Evolutionary conservation across 1,140 invertebrate species (phyloP).

Genomic region (Portunus trituberculatus): DNA sequence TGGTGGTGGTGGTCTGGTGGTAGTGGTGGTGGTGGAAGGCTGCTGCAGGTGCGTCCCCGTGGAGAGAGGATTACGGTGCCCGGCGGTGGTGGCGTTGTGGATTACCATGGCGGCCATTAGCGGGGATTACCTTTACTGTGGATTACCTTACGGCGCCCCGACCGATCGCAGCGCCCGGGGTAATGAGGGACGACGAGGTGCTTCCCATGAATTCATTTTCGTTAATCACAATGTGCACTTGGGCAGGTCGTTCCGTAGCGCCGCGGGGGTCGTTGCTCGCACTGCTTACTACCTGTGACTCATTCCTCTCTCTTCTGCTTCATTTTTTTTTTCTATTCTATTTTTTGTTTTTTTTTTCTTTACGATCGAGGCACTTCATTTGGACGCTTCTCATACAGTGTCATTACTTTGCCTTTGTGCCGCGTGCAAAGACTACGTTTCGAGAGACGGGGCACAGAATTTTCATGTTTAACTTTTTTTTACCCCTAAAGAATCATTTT

Average conservation of each 20-base stretch:
- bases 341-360: background rate
- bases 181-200: constrained; percentile 1
- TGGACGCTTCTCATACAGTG: background rate
- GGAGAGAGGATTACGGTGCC: background rate
- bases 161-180: background rate
- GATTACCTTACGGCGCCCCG: constrained; percentile 7
- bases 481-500: no score
- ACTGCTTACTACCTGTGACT: background rate
- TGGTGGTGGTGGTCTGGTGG: background rate
- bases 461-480: no score
- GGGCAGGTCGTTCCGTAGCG: background rate
- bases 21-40: background rate
- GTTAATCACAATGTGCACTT: constrained; percentile 13
- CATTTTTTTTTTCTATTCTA: no score
- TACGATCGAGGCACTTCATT: background rate
- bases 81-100: background rate
- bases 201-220: constrained; percentile 23
- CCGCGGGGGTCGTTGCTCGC: background rate
- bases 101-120: background rate
- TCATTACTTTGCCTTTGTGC: background rate
- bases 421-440: background rate
- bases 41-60: background rate
- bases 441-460: no score
- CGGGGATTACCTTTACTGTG: constrained; percentile 20
- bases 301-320: background rate